Evolutionary conservation across 2,888 invertebrate species (phyloP).

Genomic region (Ferdinandea cuprea): DNA sequence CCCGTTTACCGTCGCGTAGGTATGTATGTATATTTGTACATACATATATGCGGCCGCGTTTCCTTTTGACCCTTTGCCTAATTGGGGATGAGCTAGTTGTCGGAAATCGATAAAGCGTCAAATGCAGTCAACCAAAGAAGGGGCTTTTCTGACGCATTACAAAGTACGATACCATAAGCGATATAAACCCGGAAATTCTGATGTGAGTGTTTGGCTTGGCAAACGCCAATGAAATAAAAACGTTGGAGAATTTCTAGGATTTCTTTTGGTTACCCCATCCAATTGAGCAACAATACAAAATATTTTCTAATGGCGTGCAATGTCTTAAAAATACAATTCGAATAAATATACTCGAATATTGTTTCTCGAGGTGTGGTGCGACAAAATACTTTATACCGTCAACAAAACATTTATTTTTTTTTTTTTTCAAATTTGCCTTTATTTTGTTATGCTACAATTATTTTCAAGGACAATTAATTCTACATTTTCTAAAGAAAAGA

Average conservation of each 20-base stretch:
- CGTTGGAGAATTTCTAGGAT: not conserved
- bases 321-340: not conserved
- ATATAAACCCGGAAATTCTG: not conserved
- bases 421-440: not conserved
- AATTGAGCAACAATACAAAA: not conserved
- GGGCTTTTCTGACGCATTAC: not conserved
- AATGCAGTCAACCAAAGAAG: not conserved
- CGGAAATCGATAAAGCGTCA: conserved; percentile 15
- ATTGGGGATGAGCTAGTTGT: conserved; percentile 16
- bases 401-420: not conserved
- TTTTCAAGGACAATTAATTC: conserved; percentile 37
- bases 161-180: not conserved
- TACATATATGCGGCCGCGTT: not conserved
- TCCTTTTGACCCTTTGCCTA: not conserved
- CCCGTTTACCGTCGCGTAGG: no score
- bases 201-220: not conserved
- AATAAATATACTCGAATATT: not conserved
- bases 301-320: not conserved
- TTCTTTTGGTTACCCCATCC: not conserved
- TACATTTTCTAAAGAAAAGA: not conserved
- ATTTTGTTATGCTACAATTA: conserved; percentile 17
- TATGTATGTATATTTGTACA: no score
- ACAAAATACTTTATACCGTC: not conserved
- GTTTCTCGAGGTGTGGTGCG: not conserved
- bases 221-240: not conserved